phyloP scores from a whole-genome alignment of 2,888 invertebrate genomes.

The Graphium colonna region DNA sequence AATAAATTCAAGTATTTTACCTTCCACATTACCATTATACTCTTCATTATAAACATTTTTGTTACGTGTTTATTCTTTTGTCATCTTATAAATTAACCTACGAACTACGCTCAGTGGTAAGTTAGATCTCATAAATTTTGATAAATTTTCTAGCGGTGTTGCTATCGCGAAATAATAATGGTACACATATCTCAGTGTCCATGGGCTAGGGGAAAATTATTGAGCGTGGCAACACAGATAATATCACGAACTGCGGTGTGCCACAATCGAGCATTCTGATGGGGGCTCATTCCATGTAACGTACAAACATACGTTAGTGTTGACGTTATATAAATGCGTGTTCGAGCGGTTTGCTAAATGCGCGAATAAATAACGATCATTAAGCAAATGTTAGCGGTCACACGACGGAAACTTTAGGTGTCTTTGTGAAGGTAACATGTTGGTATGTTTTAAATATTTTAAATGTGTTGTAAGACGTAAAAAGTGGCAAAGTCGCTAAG shows the following conservation, averaged over 20 bases:
- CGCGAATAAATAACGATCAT: slow-evolving; percentile 3
- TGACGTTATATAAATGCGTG: not conserved
- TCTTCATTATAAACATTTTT: no score
- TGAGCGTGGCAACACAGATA: slow-evolving; percentile 22
- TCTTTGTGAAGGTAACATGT: no score
- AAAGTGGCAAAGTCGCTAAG: no score
- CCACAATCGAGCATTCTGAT: not conserved
- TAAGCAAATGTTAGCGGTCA: no score
- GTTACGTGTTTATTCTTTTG: no score
- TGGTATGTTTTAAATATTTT: no score
- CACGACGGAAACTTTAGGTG: no score
- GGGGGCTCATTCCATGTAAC: slow-evolving; percentile 5
- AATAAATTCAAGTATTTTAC: no score
- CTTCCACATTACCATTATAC: no score
- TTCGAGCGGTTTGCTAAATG: slow-evolving; percentile 7
- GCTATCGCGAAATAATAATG: slow-evolving; percentile 15
- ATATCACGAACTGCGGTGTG: slow-evolving; percentile 21
- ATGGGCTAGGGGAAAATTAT: slow-evolving; percentile 20
- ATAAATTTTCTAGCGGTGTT: not conserved
- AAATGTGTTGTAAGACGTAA: no score
- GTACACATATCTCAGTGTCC: slow-evolving; percentile 17
- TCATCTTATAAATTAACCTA: no score
- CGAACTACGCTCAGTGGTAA: no score
- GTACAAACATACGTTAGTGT: not conserved
- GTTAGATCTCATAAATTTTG: not conserved